Conservation (phyloP, 2,888 invertebrate species). For the Tryphoninae sp. region DNA sequence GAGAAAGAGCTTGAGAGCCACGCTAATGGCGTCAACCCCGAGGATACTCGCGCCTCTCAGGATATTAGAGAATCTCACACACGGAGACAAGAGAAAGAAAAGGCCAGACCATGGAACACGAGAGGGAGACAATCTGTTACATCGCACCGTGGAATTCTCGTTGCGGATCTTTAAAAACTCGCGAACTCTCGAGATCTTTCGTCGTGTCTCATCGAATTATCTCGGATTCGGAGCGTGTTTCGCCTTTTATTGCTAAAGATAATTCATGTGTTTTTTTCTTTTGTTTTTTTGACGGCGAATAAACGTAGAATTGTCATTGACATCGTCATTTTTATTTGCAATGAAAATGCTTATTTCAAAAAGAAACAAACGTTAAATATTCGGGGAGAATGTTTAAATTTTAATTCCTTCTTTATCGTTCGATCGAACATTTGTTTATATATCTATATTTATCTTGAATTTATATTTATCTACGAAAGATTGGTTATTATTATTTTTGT, state of each 20-base stretch:
- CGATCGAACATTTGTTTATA: too few species aligned
- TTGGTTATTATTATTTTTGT: background rate
- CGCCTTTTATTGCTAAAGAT: background rate
- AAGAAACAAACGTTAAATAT: too few species aligned
- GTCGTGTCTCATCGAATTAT: constrained; percentile 49
- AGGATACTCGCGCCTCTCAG: constrained; percentile 66
- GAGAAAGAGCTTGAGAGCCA: constrained; percentile 70
- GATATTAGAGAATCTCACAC: constrained; percentile 57
- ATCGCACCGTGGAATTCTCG: constrained; percentile 39
- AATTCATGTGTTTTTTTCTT: constrained; percentile 7
- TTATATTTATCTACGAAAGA: background rate
- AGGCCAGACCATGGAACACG: constrained; percentile 3
- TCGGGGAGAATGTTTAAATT: too few species aligned
- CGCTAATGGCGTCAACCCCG: constrained; percentile 75
- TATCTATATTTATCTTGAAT: background rate
- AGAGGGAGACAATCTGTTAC: constrained; percentile 39
- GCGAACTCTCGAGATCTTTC: constrained; percentile 33
- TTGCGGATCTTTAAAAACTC: constrained; percentile 47
- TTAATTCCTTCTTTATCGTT: too few species aligned
- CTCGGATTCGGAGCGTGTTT: constrained; percentile 3
- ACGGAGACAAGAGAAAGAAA: constrained; percentile 14
- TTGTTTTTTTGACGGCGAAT: background rate
- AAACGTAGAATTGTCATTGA: background rate
- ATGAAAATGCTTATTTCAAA: too few species aligned
- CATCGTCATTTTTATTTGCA: too few species aligned